phyloP scores from a whole-genome alignment of 2,113 vertebrate genomes.

The Carollia perspicillata region DNA sequence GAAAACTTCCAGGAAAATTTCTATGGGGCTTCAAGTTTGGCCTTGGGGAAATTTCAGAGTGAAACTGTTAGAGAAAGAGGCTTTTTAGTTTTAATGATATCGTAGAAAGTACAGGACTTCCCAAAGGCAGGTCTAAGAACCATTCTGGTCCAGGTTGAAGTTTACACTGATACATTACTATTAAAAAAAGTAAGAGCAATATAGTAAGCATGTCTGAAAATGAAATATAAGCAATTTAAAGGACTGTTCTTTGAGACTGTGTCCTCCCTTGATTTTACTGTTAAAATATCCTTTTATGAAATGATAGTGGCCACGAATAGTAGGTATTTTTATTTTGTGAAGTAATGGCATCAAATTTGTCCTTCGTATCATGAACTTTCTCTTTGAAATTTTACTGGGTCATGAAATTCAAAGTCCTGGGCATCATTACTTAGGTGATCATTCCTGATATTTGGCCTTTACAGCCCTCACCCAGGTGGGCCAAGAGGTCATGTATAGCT shows the following conservation, averaged over 20 bases:
- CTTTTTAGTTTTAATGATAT: background rate
- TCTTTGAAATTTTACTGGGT: background rate
- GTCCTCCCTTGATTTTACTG: background rate
- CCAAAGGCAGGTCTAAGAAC: background rate
- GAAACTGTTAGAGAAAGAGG: background rate
- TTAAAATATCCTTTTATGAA: constrained; percentile 5
- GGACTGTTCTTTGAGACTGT: background rate
- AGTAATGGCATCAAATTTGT: background rate
- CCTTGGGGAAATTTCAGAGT: background rate
- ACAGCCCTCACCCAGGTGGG: background rate
- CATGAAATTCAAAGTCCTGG: background rate
- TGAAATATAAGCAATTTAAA: background rate
- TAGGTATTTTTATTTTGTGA: background rate
- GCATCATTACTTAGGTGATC: background rate
- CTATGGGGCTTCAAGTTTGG: background rate
- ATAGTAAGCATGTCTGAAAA: background rate
- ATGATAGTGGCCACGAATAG: background rate
- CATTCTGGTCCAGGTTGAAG: background rate
- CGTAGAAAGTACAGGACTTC: background rate
- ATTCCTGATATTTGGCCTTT: background rate
- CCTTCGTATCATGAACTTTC: background rate
- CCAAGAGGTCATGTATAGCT: background rate
- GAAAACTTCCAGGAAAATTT: background rate
- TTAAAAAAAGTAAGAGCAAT: background rate
- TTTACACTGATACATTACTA: background rate